A percentile compares a stretch with the other conserved stretches of the same genome.
Conservation (phyloP, 2,113 vertebrate genomes). For the Tonatia bakeri region DNA sequence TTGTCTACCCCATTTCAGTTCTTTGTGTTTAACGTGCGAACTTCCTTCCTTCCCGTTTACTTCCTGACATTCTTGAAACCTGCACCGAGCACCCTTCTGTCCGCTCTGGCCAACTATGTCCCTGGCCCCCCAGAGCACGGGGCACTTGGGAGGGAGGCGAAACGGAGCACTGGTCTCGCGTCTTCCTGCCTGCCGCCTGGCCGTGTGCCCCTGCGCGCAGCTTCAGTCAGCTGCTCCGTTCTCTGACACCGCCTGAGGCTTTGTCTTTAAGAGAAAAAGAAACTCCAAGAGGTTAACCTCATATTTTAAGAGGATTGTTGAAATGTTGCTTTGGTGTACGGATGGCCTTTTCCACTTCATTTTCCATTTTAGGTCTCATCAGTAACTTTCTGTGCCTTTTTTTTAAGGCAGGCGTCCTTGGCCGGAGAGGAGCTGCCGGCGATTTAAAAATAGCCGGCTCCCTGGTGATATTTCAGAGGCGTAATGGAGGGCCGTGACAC, state of each 20-base stretch:
- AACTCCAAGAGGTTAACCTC: neutral
- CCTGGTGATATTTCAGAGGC: constrained; percentile 75
- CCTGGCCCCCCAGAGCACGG: too few species aligned
- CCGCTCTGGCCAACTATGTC: neutral
- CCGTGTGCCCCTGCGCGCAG: neutral
- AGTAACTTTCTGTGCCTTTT: constrained; percentile 61
- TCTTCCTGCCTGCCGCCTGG: neutral
- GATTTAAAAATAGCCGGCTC: constrained; percentile 73
- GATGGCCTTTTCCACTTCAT: constrained; percentile 9
- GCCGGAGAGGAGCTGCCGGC: constrained; percentile 72
- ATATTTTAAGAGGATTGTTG: neutral
- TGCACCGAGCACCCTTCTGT: neutral
- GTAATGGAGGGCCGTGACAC: constrained; percentile 52
- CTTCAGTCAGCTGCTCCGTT: neutral
- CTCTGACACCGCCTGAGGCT: neutral
- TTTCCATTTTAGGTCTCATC: constrained; percentile 47
- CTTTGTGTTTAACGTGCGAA: neutral
- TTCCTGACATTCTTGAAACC: neutral
- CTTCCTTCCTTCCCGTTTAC: neutral
- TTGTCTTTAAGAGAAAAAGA: constrained; percentile 5
- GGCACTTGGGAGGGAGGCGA: neutral
- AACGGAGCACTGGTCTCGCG: neutral
- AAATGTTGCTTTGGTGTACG: neutral
- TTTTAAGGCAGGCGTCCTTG: constrained; percentile 69
- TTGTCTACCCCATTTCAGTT: neutral